Base-by-base conservation (phyloP, 2,888 invertebrate genomes). In the Herminia tarsipennalis region DNA sequence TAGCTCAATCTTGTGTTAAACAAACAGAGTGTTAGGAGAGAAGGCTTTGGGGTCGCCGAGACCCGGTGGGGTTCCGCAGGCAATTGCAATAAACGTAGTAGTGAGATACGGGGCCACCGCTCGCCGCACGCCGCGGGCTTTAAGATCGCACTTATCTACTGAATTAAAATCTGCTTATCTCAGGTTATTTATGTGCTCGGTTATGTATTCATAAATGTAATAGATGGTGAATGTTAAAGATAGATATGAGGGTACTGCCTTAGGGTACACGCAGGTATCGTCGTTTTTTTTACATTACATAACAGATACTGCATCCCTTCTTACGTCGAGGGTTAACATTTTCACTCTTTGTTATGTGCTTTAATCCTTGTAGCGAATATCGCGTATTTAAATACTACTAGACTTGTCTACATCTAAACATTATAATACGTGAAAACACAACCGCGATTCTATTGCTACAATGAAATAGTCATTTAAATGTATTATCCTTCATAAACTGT, bases 161-260 rank as follows among this genome's bases (percentile, higher is more conserved):
- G 64, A 66, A 63, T 66, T 66, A 66, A 66, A 64, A 66, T 60
- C 57, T 63, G 50, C 54, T 66, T 66, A 66, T 66, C 67, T 41
- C 34, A 25, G 29, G 42, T 66, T 63, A 66, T 66, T 66, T 66
- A 66, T 66, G 65, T 39, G 25, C 17, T 18, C 41, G 40, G 60
- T 53, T 65, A 50, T 66, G 47, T 66, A 49, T 63, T 59, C 63
- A 63, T 63, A 65, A 57, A 44, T 20, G 35, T 56, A 53, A 50
- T 51, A 34, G 45, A 59, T 58, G 56, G 43, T 46, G 20, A 47
- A 39, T 29, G 44, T 30, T 5, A 8, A 37, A 51, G 30, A 48
- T 46, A 34, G 22, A 14, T 22, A 12, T 16, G n/a, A n/a, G n/a
- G n/a, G n/a, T n/a, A n/a, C n/a, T n/a, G n/a, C n/a, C n/a, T n/a